A percentile compares a stretch with the other conserved stretches of the same genome.
Conservation (phyloP, 2,888 invertebrate species). For the Lasioglossum oenotherae region DNA sequence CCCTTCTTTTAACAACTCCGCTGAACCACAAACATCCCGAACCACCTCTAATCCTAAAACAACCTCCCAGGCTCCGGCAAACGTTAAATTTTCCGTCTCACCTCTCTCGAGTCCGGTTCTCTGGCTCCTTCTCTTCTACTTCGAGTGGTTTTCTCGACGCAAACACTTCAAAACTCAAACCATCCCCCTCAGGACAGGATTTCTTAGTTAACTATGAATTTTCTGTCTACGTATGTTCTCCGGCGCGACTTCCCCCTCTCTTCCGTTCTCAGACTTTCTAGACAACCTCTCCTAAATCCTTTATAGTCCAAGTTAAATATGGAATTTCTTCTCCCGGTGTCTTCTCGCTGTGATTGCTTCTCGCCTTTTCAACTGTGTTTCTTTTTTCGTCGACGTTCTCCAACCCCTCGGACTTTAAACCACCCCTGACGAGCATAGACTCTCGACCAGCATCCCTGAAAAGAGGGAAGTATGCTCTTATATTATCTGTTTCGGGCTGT, state of each 20-base stretch:
- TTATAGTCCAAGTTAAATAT: neutral
- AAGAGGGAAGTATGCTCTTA: neutral
- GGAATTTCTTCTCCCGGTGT: neutral
- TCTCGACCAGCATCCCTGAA: neutral
- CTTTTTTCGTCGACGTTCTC: neutral
- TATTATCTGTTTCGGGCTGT: constrained; percentile 7
- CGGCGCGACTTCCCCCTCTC: neutral
- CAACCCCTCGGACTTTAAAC: neutral
- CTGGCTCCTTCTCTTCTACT: neutral
- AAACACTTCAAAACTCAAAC: neutral
- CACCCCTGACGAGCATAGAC: neutral
- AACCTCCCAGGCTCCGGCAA: neutral
- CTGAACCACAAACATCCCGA: neutral
- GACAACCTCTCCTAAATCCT: neutral
- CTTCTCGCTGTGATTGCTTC: neutral
- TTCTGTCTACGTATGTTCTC: neutral
- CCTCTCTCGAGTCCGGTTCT: neutral
- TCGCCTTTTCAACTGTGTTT: neutral
- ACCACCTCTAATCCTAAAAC: neutral
- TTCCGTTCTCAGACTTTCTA: neutral
- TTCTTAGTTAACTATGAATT: neutral
- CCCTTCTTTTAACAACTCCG: neutral
- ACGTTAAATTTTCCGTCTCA: neutral
- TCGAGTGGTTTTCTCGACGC: neutral
- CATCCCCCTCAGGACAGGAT: neutral